Percentiles rank a stretch among this genome's conserved stretches.
Conservation (phyloP, 2,888 invertebrate species). For the Pandemis heparana region DNA sequence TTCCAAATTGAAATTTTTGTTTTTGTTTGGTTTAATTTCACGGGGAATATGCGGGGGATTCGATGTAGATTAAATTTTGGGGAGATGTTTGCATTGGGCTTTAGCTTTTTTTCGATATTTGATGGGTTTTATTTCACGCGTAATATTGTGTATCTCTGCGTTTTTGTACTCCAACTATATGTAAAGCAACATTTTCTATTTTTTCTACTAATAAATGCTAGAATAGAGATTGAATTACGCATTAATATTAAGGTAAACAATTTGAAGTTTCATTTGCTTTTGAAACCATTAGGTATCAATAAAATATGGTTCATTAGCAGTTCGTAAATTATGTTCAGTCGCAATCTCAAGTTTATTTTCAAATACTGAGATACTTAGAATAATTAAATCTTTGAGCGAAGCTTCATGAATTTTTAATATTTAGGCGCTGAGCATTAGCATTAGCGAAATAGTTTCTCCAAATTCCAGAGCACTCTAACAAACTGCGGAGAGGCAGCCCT, state of each 20-base stretch:
- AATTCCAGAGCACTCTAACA: slow-evolving; percentile 5
- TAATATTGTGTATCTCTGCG: not conserved
- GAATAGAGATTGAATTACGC: too few species aligned
- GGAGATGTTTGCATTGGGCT: slow-evolving; percentile 30
- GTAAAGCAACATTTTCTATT: too few species aligned
- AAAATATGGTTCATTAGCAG: not conserved
- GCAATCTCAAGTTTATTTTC: not conserved
- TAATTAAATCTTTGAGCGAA: not conserved
- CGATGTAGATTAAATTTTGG: slow-evolving; percentile 41
- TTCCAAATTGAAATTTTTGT: slow-evolving; percentile 74
- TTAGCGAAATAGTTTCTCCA: slow-evolving; percentile 4
- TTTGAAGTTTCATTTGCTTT: too few species aligned
- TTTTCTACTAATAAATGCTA: too few species aligned
- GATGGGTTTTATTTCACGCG: not conserved
- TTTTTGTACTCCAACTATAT: too few species aligned
- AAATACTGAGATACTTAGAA: not conserved
- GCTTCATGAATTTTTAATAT: slow-evolving; percentile 6
- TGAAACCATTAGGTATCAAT: too few species aligned
- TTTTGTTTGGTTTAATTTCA: slow-evolving; percentile 72
- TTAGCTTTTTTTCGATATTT: slow-evolving; percentile 21
- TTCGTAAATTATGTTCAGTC: not conserved
- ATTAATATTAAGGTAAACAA: too few species aligned
- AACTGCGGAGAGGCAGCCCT: slow-evolving; percentile 33
- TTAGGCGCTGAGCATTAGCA: not conserved
- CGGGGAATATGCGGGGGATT: slow-evolving; percentile 60